phyloP scores from a whole-genome alignment of 2,797 vertebrate species.

The Acropternis orthonyx region DNA sequence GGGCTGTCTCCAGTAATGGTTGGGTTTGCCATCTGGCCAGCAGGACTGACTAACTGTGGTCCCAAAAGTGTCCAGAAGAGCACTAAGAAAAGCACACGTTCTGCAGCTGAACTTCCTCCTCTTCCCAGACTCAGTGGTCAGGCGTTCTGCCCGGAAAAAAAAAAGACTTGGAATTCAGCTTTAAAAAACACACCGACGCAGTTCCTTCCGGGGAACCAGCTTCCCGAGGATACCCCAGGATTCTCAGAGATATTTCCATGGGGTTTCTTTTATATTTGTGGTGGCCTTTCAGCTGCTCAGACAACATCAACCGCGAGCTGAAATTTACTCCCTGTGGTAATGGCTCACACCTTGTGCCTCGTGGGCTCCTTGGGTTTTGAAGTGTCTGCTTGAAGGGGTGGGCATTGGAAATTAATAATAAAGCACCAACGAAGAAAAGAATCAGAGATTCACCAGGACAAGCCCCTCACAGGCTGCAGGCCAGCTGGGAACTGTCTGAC shows the following conservation, averaged over 20 bases:
- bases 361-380: neutral
- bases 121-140: neutral
- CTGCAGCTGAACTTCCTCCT: neutral
- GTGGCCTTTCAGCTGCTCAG: neutral
- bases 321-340: neutral
- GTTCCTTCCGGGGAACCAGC: neutral
- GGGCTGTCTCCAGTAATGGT: neutral
- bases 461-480: slow-evolving; percentile 75
- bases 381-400: neutral
- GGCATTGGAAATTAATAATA: neutral
- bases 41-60: neutral
- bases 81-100: neutral
- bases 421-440: slow-evolving; percentile 59
- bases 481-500: slow-evolving; percentile 76
- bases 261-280: neutral
- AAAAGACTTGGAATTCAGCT: neutral
- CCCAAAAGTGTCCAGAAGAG: neutral
- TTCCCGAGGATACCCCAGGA: neutral
- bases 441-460: neutral
- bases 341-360: neutral
- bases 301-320: neutral
- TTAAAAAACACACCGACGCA: neutral
- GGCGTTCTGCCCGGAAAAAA: neutral
- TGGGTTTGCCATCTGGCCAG: neutral
- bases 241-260: neutral